Percentiles rank a stretch among this genome's conserved stretches.
Conservation (phyloP, 2,797 vertebrate genomes). For the Pangasius larnaudii region DNA sequence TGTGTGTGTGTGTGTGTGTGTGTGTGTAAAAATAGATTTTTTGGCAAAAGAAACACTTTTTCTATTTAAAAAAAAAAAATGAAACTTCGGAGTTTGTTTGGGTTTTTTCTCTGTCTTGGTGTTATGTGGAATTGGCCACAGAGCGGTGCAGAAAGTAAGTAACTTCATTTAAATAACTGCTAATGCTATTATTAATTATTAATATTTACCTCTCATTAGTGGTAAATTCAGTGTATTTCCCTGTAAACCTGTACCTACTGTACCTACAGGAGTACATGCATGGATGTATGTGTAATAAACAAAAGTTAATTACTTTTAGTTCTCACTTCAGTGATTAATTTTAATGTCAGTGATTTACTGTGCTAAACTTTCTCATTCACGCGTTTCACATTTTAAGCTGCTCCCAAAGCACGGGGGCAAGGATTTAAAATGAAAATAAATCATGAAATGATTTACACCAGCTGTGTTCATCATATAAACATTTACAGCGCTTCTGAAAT, state of each 20-base stretch:
- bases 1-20: not conserved
- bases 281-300: too few relatives aligned
- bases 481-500: not conserved
- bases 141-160: constrained; percentile 75
- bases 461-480: not conserved
- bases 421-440: not conserved
- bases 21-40: not conserved
- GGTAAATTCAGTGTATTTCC: not conserved
- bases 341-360: too few relatives aligned
- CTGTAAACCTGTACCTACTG: too few relatives aligned
- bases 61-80: constrained; percentile 67
- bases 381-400: too few relatives aligned
- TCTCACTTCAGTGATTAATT: too few relatives aligned
- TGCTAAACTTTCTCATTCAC: too few relatives aligned
- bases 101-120: constrained; percentile 68
- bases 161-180: not conserved
- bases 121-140: constrained; percentile 68
- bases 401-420: too few relatives aligned
- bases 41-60: not conserved
- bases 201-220: too few relatives aligned
- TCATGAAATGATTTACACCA: not conserved
- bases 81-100: constrained; percentile 72
- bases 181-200: too few relatives aligned
- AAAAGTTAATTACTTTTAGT: too few relatives aligned
- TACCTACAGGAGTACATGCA: too few relatives aligned